Conservation (phyloP, 2,797 vertebrate genomes). For the Phrynocephalus vlangalii region DNA sequence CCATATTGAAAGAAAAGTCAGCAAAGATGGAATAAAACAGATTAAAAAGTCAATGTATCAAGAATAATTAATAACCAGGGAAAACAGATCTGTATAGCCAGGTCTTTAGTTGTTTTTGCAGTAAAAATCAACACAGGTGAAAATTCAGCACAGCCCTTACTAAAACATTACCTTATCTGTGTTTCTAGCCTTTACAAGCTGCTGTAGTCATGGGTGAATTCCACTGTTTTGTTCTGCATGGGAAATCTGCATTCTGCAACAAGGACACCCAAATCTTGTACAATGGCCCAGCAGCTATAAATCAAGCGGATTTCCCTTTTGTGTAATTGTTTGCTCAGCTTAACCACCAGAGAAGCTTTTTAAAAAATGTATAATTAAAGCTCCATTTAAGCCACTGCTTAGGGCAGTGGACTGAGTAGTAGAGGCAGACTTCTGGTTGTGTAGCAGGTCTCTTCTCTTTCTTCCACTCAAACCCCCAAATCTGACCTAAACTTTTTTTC, state of each 20-base stretch:
- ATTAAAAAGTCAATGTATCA: too few species aligned
- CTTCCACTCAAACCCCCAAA: not conserved
- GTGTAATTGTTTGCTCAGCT: not conserved
- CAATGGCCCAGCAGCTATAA: slow-evolving; percentile 7
- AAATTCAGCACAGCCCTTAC: not conserved
- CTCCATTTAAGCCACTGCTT: not conserved
- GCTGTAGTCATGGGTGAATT: not conserved
- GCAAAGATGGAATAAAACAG: too few species aligned
- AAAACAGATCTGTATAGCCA: too few species aligned
- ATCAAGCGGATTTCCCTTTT: not conserved
- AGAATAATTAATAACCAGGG: too few species aligned
- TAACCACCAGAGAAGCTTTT: not conserved
- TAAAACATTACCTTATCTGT: not conserved
- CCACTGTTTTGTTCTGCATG: not conserved
- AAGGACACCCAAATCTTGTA: not conserved
- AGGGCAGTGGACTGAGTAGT: not conserved
- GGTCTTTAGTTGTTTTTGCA: not conserved
- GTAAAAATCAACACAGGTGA: not conserved
- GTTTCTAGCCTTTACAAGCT: not conserved
- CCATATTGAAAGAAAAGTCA: too few species aligned
- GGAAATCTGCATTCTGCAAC: slow-evolving; percentile 13
- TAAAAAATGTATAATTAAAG: not conserved
- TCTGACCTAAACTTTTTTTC: not conserved
- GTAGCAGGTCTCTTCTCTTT: not conserved
- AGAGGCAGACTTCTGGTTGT: not conserved